phyloP scores from a whole-genome alignment of 2,888 invertebrate species.

The Cephus spinipes region DNA sequence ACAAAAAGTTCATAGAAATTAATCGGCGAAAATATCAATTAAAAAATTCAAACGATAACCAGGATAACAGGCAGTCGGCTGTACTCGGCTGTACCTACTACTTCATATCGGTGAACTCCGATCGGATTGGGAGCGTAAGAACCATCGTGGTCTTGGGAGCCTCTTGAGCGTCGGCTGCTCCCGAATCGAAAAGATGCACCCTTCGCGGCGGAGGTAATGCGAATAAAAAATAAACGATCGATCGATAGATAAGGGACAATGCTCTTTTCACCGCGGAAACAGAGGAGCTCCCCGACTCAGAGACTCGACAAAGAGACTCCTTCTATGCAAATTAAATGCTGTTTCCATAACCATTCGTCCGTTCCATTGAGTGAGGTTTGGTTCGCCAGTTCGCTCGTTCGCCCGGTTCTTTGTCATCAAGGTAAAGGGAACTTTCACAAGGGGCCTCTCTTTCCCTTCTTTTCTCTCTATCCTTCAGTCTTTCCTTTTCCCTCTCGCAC shows the following conservation, averaged over 20 bases:
- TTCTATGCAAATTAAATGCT: conserved; percentile 68
- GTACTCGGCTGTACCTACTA: not conserved
- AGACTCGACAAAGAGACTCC: conserved; percentile 62
- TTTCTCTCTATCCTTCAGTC: not conserved
- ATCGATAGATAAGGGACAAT: conserved; percentile 67
- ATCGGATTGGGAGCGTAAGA: not conserved
- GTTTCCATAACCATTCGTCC: conserved; percentile 67
- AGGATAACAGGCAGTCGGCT: not conserved
- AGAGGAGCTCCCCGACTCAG: conserved; percentile 27
- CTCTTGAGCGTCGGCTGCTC: not conserved
- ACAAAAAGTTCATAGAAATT: not conserved
- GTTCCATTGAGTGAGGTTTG: conserved; percentile 65
- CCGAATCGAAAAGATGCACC: conserved; percentile 62
- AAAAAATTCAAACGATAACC: not conserved
- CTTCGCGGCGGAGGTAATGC: conserved; percentile 56
- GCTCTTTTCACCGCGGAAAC: conserved; percentile 61
- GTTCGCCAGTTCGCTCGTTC: conserved; percentile 47
- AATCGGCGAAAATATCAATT: not conserved
- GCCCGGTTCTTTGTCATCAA: conserved; percentile 64
- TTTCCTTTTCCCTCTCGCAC: conserved; percentile 33
- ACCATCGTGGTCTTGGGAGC: not conserved
- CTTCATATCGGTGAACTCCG: not conserved
- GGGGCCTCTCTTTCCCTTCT: conserved; percentile 40
- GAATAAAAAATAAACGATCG: conserved; percentile 65
- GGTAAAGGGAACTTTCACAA: conserved; percentile 64